Percentiles rank a stretch among this genome's conserved stretches.
phyloP scores from a whole-genome alignment of 1,140 invertebrate genomes.

The Danaus plexippus region DNA sequence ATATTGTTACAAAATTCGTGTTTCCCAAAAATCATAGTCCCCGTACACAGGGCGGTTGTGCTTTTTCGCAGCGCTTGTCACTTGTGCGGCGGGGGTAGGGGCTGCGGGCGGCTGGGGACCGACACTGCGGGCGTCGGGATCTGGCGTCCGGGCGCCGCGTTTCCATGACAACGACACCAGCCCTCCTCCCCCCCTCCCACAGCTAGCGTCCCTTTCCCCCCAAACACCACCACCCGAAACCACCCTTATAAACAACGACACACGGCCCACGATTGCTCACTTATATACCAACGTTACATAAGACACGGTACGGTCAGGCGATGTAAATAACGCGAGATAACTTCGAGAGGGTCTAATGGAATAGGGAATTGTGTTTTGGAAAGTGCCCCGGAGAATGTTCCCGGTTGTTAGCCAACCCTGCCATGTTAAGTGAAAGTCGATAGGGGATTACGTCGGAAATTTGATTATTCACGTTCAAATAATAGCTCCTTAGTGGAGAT shows the following conservation, averaged over 20 bases:
- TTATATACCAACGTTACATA: conserved; percentile 60
- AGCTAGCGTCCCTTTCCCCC: too few relatives aligned
- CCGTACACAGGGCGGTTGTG: conserved; percentile 56
- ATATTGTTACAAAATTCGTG: too few relatives aligned
- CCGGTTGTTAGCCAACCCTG: conserved; percentile 51
- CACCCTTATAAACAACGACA: conserved; percentile 38
- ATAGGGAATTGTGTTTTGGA: conserved; percentile 68
- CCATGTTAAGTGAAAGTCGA: conserved; percentile 67
- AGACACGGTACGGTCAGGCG: conserved; percentile 64
- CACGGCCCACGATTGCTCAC: conserved; percentile 46
- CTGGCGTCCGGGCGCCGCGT: conserved; percentile 68
- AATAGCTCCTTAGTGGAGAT: conserved; percentile 26
- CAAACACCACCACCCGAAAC: too few relatives aligned
- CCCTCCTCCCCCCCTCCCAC: conserved; percentile 40
- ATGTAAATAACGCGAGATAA: conserved; percentile 70
- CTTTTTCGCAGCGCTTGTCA: conserved; percentile 69
- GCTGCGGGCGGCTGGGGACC: conserved; percentile 71
- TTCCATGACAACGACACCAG: conserved; percentile 74
- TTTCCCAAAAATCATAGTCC: conserved; percentile 11
- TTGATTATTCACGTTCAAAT: conserved; percentile 58
- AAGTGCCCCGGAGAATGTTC: conserved; percentile 63
- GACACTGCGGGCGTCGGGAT: conserved; percentile 75
- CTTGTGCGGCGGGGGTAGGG: conserved; percentile 62
- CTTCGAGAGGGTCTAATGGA: conserved; percentile 68
- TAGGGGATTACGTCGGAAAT: conserved; percentile 59